Conservation (phyloP, 2,888 invertebrate species). For the Phortica okadai region DNA sequence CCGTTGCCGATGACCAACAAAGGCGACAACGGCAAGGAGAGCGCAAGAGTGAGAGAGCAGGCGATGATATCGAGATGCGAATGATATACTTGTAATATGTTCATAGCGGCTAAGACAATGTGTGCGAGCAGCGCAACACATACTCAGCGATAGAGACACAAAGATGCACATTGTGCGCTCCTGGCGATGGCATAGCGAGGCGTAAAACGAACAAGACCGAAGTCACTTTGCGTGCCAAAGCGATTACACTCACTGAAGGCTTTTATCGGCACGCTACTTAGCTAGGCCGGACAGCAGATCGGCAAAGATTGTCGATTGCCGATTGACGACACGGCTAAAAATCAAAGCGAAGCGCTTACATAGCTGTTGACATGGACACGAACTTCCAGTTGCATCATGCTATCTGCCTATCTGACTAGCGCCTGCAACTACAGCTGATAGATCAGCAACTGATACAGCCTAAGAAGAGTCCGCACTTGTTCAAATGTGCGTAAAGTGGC, state of each 20-base stretch:
- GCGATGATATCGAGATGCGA: conserved; percentile 56
- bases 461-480: conserved; percentile 69
- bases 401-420: not conserved
- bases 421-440: not conserved
- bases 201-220: conserved; percentile 64
- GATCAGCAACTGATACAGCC: conserved; percentile 33
- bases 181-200: conserved; percentile 48
- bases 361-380: conserved; percentile 27
- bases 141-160: not conserved
- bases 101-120: not conserved
- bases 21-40: conserved; percentile 45
- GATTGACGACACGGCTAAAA: not conserved
- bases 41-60: conserved; percentile 49
- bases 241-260: not conserved
- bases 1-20: not conserved
- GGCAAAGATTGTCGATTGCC: not conserved
- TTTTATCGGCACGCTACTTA: not conserved
- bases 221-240: conserved; percentile 62
- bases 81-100: conserved; percentile 46
- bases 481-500: conserved; percentile 71
- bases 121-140: conserved; percentile 4
- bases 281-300: not conserved
- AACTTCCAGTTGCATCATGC: conserved; percentile 8
- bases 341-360: conserved; percentile 11
- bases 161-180: not conserved